Evolutionary conservation across 2,113 vertebrate genomes (phyloP).

Genomic region (Oncorhynchus kisutch): DNA sequence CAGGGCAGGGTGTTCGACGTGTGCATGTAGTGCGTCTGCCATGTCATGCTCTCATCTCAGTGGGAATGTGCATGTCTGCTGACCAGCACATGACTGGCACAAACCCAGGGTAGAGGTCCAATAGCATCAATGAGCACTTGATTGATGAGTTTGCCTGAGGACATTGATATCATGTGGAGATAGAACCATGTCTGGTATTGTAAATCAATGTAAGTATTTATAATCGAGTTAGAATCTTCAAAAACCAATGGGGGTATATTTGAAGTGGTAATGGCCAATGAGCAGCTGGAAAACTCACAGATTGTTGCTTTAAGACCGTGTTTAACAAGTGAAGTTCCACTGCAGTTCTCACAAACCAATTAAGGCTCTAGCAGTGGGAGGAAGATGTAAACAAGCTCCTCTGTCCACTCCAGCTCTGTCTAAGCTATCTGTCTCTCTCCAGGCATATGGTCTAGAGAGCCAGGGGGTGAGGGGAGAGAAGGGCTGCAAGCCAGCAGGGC

Average conservation of each 20-base stretch:
- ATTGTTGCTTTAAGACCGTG: background rate
- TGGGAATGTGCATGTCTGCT: too few species aligned
- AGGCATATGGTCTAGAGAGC: slow-evolving; percentile 1
- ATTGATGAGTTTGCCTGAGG: background rate
- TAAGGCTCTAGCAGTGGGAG: background rate
- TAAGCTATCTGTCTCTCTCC: background rate
- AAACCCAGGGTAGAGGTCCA: background rate
- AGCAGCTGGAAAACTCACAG: too few species aligned
- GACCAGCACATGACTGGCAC: too few species aligned
- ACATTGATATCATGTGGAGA: background rate
- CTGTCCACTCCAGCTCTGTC: background rate
- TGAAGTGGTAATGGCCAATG: too few species aligned
- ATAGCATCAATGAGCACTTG: background rate
- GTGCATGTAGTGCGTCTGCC: too few species aligned
- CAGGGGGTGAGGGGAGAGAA: background rate
- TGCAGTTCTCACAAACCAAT: background rate
- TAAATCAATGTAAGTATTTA: too few species aligned
- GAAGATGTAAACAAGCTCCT: slow-evolving; percentile 18
- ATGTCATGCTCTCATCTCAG: too few species aligned
- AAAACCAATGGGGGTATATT: too few species aligned
- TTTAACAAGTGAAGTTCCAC: background rate
- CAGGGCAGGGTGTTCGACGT: too few species aligned
- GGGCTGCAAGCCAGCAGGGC: slow-evolving; percentile 4
- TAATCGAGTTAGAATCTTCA: too few species aligned
- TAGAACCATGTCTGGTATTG: background rate